Evolutionary conservation across 2,797 vertebrate species (phyloP).

Genomic region (Pangasius djambal): DNA sequence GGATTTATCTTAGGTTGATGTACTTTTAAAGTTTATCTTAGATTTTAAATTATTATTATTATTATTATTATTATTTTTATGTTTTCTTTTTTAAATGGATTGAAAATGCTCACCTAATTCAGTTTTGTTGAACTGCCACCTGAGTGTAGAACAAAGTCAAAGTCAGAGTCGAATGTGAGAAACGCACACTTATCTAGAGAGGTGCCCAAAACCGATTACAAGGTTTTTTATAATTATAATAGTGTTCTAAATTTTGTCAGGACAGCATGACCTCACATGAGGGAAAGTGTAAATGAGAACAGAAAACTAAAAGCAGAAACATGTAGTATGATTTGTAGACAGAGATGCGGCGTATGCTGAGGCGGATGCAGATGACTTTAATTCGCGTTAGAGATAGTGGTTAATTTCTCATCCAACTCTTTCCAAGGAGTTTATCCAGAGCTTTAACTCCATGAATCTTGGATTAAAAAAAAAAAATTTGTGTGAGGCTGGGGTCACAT

Average conservation of each 20-base stretch:
- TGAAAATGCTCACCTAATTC: background rate
- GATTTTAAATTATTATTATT: background rate
- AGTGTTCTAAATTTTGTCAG: background rate
- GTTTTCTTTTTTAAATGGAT: background rate
- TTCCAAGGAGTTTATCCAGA: background rate
- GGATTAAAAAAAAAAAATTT: background rate
- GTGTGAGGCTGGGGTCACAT: background rate
- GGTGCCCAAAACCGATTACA: background rate
- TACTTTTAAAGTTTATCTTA: background rate
- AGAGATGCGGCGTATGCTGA: background rate
- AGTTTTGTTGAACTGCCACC: background rate
- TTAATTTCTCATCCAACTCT: constrained; percentile 3
- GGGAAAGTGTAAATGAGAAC: background rate
- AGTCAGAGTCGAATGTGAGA: background rate
- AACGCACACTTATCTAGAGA: background rate
- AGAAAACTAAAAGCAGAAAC: background rate
- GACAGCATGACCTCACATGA: background rate
- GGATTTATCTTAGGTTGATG: background rate
- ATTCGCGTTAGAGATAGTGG: constrained; percentile 1
- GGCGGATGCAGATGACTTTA: background rate
- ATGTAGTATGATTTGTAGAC: background rate
- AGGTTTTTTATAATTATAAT: background rate
- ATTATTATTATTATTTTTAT: background rate
- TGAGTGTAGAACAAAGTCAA: background rate
- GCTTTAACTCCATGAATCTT: background rate